Conservation (phyloP, 2,797 vertebrate species). For the Emydoidea blandingii region DNA sequence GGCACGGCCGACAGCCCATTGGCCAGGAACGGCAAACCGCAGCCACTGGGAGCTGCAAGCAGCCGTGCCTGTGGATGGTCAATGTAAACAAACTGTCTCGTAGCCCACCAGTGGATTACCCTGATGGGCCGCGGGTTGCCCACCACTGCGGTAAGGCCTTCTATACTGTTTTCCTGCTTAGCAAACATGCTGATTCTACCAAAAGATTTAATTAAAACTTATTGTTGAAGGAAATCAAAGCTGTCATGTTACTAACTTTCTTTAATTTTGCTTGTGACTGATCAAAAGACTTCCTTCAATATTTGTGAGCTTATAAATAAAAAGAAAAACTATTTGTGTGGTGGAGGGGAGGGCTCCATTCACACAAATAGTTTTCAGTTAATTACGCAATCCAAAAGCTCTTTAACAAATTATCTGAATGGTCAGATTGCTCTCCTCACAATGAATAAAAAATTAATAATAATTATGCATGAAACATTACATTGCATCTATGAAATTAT, state of each 20-base stretch:
- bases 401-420: too few relatives aligned
- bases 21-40: too few relatives aligned
- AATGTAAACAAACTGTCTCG: too few relatives aligned
- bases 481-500: not conserved
- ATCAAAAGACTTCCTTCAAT: not conserved
- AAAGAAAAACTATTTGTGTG: not conserved
- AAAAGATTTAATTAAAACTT: not conserved
- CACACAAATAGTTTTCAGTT: not conserved
- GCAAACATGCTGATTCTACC: not conserved
- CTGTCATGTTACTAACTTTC: not conserved
- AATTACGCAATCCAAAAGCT: too few relatives aligned
- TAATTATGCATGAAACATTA: rapidly evolving
- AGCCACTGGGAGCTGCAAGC: too few relatives aligned
- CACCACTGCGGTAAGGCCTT: too few relatives aligned
- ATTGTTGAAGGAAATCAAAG: not conserved
- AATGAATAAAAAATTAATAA: not conserved
- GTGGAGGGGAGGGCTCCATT: not conserved
- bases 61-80: too few relatives aligned
- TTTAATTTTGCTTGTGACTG: constrained; percentile 4
- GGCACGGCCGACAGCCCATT: too few relatives aligned
- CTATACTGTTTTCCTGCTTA: not conserved
- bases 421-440: not conserved
- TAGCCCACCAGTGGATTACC: too few relatives aligned
- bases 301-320: not conserved
- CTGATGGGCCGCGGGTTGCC: too few relatives aligned